phyloP scores from a whole-genome alignment of 2,888 invertebrate species.

The Catocala sponsa region DNA sequence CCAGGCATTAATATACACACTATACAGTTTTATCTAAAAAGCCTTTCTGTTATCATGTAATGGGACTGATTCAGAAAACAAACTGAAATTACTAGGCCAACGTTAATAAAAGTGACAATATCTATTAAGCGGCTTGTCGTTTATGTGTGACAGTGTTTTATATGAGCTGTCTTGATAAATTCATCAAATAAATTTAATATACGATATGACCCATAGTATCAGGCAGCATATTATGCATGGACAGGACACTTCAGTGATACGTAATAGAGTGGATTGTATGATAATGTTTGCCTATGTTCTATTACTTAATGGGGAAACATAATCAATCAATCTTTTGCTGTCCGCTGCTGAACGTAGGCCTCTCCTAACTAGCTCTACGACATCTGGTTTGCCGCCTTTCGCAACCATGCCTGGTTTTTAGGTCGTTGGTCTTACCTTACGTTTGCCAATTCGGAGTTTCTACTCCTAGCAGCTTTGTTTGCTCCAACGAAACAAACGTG shows the following conservation, averaged over 20 bases:
- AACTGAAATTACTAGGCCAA: conserved; percentile 20
- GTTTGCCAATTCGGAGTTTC: too few relatives aligned
- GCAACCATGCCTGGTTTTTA: too few relatives aligned
- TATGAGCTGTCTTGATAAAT: conserved; percentile 9
- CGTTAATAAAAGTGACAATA: conserved; percentile 37
- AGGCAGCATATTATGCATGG: not conserved
- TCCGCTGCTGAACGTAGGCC: too few relatives aligned
- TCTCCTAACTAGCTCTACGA: too few relatives aligned
- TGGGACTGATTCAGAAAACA: conserved; percentile 20
- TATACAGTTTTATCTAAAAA: conserved; percentile 43
- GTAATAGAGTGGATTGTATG: too few relatives aligned
- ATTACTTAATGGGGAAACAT: too few relatives aligned
- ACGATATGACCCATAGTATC: conserved; percentile 6
- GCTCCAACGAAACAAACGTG: too few relatives aligned
- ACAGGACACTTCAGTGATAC: not conserved
- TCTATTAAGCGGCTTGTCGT: conserved; percentile 23
- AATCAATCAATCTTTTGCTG: too few relatives aligned
- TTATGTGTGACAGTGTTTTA: conserved; percentile 8
- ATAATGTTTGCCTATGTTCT: too few relatives aligned
- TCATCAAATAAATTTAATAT: conserved; percentile 11
- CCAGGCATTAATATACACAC: conserved; percentile 19
- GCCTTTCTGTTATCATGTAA: conserved; percentile 35
- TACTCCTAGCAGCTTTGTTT: too few relatives aligned
- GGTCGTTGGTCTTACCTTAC: too few relatives aligned
- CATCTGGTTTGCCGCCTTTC: too few relatives aligned